Evolutionary conservation across 2,888 invertebrate genomes (phyloP), one percentile per base, ranked within the genome.

Genomic region (Plagodis dolabraria): DNA sequence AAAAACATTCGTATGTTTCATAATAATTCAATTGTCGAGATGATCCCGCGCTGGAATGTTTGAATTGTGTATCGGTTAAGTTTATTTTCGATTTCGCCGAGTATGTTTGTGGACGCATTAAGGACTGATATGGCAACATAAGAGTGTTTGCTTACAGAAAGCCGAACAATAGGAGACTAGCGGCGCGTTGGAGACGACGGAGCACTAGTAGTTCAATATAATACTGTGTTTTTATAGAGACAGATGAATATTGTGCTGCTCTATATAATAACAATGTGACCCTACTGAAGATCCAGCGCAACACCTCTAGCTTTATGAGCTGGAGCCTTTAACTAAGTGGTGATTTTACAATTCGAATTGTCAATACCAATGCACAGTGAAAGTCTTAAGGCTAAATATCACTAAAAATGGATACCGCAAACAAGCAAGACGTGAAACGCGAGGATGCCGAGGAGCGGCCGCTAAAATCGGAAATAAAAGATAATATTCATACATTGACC

Each of bases 101-200:
- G 79, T 72, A 70, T 86, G 86, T 88, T 85, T 85, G 83, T 79
- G 71, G 69, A 85, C 79, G 80, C 76, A 80, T 83, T 84, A 80
- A 75, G 75, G 80, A 80, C 75, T 79, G 86, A 86, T 87, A 85
- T 85, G 82, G 74, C 84, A 85, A 89, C 85, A 85, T 85, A 85
- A 82, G 85, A 80, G 82, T 85, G 85, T 86, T 86, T 85, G 81
- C 81, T 80, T 78, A 85, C 77, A 83, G 76, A 77, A 73, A 74
- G 61, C 53, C 75, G 79, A 80, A 87, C 87, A 90, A 88, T 87
- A 82, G 83, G 57, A 67, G 76, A 73, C 74, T 65, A 69, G 78
- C 76, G 71, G 68, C 74, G 70, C 69, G 71, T 62, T 76, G 58
- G 58, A 69, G 68, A 58, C 71, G 74, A 64, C 74, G 68, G 72